A percentile compares a stretch with the other conserved stretches of the same genome.
These are phyloP conservation scores for Tholera decimalis DNA, from an alignment of 2,888 invertebrate species.

Conservation along the genomic window DNA sequence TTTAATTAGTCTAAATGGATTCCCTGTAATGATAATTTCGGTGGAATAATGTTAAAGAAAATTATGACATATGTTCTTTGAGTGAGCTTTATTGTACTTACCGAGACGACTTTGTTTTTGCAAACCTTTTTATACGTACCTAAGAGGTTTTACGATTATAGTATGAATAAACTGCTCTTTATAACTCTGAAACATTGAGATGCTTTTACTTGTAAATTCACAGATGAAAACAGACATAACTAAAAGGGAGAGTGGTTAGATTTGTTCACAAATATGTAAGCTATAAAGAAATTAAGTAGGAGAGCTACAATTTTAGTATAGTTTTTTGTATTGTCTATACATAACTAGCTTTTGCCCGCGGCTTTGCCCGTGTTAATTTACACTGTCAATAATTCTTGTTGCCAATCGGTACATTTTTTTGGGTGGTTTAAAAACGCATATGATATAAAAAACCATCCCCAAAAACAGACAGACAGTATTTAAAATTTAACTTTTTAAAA, in stretches of 20 bases:
- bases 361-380: too few species aligned
- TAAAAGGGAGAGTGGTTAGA: not conserved
- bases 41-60: constrained; percentile 32
- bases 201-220: not conserved
- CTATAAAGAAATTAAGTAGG: not conserved
- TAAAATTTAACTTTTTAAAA: too few species aligned
- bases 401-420: too few species aligned
- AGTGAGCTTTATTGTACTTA: constrained; percentile 15
- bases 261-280: not conserved
- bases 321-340: too few species aligned
- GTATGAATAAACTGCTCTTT: not conserved
- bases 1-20: constrained; percentile 56
- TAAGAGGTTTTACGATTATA: not conserved
- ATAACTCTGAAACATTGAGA: not conserved
- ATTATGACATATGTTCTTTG: constrained; percentile 44
- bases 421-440: too few species aligned
- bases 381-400: too few species aligned
- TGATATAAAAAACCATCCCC: too few species aligned
- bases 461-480: too few species aligned
- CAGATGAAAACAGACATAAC: not conserved
- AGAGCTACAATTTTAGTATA: not conserved
- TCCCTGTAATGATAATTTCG: constrained; percentile 43
- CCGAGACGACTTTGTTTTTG: constrained; percentile 9
- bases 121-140: not conserved
- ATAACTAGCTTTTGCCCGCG: too few species aligned